Conservation (phyloP, 2,797 vertebrate species). For the Scyliorhinus canicula region DNA sequence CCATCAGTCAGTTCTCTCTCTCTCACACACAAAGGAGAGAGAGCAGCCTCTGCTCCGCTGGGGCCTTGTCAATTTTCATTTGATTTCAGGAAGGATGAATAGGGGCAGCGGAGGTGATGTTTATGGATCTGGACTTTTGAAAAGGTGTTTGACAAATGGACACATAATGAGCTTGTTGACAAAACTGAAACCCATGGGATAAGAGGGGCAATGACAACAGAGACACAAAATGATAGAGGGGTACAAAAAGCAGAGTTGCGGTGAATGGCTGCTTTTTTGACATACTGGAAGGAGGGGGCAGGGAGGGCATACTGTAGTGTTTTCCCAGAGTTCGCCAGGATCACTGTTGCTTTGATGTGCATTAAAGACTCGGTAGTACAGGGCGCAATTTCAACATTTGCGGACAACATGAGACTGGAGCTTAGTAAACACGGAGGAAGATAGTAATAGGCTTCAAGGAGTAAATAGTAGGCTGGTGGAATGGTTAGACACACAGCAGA, state of each 20-base stretch:
- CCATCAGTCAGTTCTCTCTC: too few relatives aligned
- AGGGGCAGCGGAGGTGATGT: not conserved
- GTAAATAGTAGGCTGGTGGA: not conserved
- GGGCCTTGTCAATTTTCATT: too few relatives aligned
- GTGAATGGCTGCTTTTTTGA: not conserved
- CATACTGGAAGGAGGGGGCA: not conserved
- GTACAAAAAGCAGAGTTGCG: not conserved
- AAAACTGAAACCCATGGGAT: not conserved
- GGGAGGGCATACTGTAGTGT: not conserved
- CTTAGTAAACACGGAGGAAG: not conserved
- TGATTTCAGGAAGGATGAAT: not conserved
- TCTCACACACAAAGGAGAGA: too few relatives aligned
- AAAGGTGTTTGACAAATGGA: too few relatives aligned
- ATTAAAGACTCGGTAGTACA: not conserved
- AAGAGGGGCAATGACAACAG: not conserved
- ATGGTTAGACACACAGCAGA: not conserved
- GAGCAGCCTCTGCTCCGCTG: too few relatives aligned
- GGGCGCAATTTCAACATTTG: not conserved
- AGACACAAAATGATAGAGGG: not conserved
- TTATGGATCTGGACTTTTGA: not conserved
- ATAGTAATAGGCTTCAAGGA: not conserved
- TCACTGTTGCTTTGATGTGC: not conserved
- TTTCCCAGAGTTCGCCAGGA: not conserved
- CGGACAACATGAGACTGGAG: not conserved
- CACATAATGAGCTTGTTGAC: too few relatives aligned